phyloP scores from a whole-genome alignment of 2,113 vertebrate genomes.

The Oncorhynchus nerka region DNA sequence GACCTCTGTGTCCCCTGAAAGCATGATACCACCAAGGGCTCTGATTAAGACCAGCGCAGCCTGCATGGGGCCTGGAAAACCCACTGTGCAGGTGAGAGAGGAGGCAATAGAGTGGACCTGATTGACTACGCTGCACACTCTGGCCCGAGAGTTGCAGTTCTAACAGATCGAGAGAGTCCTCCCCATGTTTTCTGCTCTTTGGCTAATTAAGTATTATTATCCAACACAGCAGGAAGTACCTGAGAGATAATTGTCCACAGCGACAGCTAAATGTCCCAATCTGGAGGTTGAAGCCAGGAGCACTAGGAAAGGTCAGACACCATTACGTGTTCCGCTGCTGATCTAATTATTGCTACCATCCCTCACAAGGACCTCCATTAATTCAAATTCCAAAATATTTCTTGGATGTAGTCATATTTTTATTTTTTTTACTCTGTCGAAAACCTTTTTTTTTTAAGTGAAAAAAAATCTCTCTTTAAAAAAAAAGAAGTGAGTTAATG shows the following conservation, averaged over 20 bases:
- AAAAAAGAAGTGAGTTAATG: background rate
- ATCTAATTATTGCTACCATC: conserved; percentile 68
- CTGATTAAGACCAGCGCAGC: conserved; percentile 51
- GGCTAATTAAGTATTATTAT: conserved; percentile 79
- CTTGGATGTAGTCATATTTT: conserved; percentile 20
- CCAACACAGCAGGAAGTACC: conserved; percentile 72
- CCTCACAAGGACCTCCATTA: conserved; percentile 48
- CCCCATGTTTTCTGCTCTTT: conserved; percentile 44
- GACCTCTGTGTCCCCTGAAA: conserved; percentile 57
- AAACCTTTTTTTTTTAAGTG: conserved; percentile 14
- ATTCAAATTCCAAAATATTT: conserved; percentile 54
- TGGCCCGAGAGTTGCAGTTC: conserved; percentile 43
- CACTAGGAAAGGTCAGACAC: conserved; percentile 69
- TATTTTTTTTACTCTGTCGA: conserved; percentile 30
- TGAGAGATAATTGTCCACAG: conserved; percentile 77
- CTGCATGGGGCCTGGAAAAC: conserved; percentile 26
- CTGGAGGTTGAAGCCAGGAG: conserved; percentile 68
- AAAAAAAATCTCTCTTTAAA: background rate
- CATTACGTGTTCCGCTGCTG: conserved; percentile 58
- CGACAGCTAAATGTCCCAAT: conserved; percentile 74
- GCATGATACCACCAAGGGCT: conserved; percentile 56
- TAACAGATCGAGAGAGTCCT: conserved; percentile 11
- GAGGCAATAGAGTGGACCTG: conserved; percentile 51
- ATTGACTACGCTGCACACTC: conserved; percentile 62
- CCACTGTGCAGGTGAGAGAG: conserved; percentile 51